phyloP scores from a whole-genome alignment of 2,888 invertebrate species.

The Hypselothyrea guttata region DNA sequence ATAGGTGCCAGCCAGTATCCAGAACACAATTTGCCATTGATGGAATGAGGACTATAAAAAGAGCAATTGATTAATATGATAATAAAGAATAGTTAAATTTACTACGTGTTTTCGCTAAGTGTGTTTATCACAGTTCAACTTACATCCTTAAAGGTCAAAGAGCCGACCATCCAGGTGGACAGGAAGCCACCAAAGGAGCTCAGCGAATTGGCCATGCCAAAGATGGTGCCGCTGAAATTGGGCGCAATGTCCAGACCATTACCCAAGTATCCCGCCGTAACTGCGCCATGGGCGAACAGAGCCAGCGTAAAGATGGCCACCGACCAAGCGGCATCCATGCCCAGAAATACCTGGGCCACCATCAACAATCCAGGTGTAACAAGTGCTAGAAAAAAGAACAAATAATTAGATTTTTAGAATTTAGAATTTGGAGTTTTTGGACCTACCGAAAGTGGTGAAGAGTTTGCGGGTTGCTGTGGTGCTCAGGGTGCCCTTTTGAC shows the following conservation, averaged over 20 bases:
- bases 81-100: too few relatives aligned
- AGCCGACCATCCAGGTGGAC: constrained; percentile 91
- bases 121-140: constrained; percentile 70
- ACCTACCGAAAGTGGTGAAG: constrained; percentile 86
- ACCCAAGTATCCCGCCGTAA: constrained; percentile 92
- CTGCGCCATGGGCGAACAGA: constrained; percentile 92
- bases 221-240: constrained; percentile 93
- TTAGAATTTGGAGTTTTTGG: not conserved
- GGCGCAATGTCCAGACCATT: constrained; percentile 94
- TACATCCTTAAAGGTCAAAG: constrained; percentile 88
- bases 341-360: constrained; percentile 88
- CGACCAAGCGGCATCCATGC: constrained; percentile 87
- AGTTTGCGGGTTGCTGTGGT: constrained; percentile 89
- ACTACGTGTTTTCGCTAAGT: too few relatives aligned
- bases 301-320: constrained; percentile 91
- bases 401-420: not conserved
- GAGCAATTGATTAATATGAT: not conserved
- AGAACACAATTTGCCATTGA: constrained; percentile 92
- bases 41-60: constrained; percentile 86
- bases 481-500: constrained; percentile 86
- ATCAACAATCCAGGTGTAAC: constrained; percentile 88
- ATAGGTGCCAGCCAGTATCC: constrained; percentile 89
- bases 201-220: constrained; percentile 93
- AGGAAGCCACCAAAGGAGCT: constrained; percentile 92
- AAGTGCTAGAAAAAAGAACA: constrained; percentile 83